A percentile compares a stretch with the other conserved stretches of the same genome.
Evolutionary conservation across 2,113 vertebrate species (phyloP).

Genomic region (Triplophysa dalaica): DNA sequence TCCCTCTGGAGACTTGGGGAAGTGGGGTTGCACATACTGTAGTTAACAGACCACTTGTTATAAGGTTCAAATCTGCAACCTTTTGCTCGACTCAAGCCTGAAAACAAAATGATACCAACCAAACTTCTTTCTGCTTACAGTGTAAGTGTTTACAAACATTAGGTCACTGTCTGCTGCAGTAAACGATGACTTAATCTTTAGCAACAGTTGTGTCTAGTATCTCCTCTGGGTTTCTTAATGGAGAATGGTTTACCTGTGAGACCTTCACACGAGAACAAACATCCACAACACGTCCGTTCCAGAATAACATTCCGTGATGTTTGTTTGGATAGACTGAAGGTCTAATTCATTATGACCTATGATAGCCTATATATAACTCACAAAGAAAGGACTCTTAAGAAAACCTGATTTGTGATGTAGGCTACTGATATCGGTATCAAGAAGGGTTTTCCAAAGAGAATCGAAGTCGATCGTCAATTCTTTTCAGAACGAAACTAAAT

Average conservation of each 20-base stretch:
- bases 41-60: too few relatives aligned
- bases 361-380: too few relatives aligned
- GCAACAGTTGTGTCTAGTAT: constrained; percentile 5
- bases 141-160: neutral
- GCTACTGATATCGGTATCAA: neutral
- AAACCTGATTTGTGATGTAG: too few relatives aligned
- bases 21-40: too few relatives aligned
- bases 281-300: neutral
- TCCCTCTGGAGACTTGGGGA: too few relatives aligned
- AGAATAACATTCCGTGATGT: neutral
- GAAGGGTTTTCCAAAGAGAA: neutral
- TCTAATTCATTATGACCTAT: too few relatives aligned
- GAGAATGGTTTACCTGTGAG: neutral
- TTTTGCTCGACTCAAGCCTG: too few relatives aligned
- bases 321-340: neutral
- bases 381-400: too few relatives aligned
- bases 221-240: neutral
- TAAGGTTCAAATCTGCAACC: too few relatives aligned
- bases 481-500: constrained; percentile 8
- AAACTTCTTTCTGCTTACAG: neutral
- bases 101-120: neutral
- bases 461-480: neutral
- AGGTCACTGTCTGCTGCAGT: constrained; percentile 17
- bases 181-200: constrained; percentile 10
- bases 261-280: neutral